These are phyloP conservation scores for Reticulitermes speratus DNA, from an alignment of 1,140 invertebrate genomes.

Conservation along the genomic window DNA sequence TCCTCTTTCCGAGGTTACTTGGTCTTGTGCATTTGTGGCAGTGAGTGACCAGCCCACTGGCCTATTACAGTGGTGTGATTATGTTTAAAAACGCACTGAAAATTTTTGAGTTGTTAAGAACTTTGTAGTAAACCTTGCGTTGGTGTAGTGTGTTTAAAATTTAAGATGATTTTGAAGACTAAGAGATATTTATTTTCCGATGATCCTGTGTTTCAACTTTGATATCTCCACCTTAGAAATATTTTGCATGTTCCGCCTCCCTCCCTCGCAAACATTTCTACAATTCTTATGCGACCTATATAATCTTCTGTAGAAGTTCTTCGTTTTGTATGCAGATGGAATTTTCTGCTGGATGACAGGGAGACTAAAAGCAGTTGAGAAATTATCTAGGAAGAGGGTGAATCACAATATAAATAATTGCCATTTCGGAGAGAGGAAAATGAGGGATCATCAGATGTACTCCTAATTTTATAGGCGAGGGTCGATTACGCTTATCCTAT, in stretches of 20 bases:
- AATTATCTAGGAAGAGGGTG: background rate
- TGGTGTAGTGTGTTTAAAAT: too few species aligned
- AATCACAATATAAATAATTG: background rate
- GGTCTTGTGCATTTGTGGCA: too few species aligned
- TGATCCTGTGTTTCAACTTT: background rate
- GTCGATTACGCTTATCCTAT: background rate
- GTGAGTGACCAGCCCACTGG: too few species aligned
- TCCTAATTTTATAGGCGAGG: background rate
- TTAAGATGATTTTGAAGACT: too few species aligned
- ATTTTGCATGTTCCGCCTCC: background rate
- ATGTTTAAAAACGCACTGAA: too few species aligned
- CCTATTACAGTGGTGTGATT: too few species aligned
- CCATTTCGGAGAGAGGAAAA: background rate
- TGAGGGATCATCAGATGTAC: background rate
- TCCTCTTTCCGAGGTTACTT: too few species aligned
- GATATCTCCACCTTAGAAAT: background rate
- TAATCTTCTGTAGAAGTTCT: background rate
- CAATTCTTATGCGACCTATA: background rate
- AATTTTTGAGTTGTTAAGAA: too few species aligned
- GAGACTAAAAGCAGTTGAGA: background rate
- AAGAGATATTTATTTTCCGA: too few species aligned
- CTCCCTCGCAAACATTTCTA: background rate
- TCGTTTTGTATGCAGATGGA: constrained; percentile 26
- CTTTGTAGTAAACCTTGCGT: too few species aligned
- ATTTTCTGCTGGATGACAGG: background rate